These are phyloP conservation scores for Lophotis ruficrista DNA, from an alignment of 2,113 vertebrate genomes.

Conservation along the genomic window DNA sequence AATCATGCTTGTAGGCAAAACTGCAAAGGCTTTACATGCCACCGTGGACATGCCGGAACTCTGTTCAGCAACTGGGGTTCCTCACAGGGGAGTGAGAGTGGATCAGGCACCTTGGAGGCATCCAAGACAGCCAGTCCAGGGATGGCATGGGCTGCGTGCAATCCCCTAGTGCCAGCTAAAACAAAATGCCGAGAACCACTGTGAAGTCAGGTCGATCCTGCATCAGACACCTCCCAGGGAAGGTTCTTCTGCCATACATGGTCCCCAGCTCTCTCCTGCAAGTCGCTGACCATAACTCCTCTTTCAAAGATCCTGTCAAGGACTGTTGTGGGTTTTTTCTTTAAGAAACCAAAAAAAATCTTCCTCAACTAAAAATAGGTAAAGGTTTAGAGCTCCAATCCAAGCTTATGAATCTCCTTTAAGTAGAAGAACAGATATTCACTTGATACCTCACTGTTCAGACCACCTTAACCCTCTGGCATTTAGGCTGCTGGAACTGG, in stretches of 20 bases:
- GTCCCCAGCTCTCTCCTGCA: neutral
- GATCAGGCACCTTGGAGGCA: neutral
- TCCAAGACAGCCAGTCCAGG: neutral
- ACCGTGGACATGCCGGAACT: neutral
- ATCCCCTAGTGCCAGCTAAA: neutral
- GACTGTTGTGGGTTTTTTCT: neutral
- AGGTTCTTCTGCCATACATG: neutral
- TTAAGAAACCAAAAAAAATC: neutral
- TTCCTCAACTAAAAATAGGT: neutral
- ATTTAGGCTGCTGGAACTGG: neutral
- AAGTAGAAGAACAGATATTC: neutral
- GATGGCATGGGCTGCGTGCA: fast-evolving
- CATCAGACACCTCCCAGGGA: neutral
- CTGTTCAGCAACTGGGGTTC: neutral
- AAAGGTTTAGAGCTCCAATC: neutral
- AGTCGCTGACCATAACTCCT: neutral
- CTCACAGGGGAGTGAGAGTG: neutral
- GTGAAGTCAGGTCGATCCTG: neutral
- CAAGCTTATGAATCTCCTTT: neutral
- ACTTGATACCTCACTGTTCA: neutral
- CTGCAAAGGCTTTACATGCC: neutral
- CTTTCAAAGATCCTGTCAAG: neutral
- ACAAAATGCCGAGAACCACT: neutral
- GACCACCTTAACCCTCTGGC: neutral
- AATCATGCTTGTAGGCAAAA: neutral